Conservation (phyloP, 2,113 vertebrate genomes). For the Cardinalis cardinalis region DNA sequence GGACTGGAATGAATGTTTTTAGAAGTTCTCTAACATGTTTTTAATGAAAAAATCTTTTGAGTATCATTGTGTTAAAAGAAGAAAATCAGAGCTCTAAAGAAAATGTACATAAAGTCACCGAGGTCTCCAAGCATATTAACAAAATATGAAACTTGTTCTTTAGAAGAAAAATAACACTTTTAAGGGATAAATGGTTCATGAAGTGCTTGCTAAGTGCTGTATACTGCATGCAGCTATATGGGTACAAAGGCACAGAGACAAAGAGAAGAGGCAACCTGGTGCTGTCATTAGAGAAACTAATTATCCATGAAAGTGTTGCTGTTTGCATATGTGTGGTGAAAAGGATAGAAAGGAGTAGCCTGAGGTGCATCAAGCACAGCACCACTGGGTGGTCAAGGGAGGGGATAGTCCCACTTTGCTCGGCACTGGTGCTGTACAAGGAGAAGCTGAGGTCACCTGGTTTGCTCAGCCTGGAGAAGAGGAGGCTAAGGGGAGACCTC, state of each 20-base stretch:
- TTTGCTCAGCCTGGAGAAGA: neutral
- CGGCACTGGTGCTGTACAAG: fast-evolving
- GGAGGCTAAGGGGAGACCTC: neutral
- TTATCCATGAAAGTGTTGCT: neutral
- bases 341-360: neutral
- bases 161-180: neutral
- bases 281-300: neutral
- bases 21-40: neutral
- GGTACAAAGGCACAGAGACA: neutral
- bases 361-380: neutral
- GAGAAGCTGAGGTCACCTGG: neutral
- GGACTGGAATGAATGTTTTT: neutral
- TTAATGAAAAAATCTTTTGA: neutral
- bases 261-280: neutral
- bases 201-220: neutral
- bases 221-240: neutral
- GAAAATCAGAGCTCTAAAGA: neutral
- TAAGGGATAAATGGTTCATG: neutral
- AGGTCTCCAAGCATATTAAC: neutral
- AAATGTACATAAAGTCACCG: neutral
- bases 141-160: neutral
- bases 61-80: neutral
- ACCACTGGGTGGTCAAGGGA: fast-evolving
- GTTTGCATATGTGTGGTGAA: neutral
- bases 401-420: neutral